Base-by-base conservation (phyloP, 2,113 vertebrate species). In the Ondatra zibethicus region DNA sequence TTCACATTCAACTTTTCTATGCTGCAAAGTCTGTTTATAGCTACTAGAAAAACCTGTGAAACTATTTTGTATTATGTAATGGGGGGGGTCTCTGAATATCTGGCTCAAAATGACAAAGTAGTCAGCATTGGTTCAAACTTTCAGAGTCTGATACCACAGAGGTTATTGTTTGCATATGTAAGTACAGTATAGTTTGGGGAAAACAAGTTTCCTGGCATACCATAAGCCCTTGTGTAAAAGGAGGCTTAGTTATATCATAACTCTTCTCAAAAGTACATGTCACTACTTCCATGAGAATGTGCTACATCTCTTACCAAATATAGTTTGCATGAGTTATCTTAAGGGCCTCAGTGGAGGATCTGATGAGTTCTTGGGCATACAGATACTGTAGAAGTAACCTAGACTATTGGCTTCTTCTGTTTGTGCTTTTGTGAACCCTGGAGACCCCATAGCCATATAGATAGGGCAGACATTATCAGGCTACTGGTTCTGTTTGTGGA, bases 1-100 rank as follows among this genome's bases (percentile, higher is more conserved):
- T 66, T 89, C 9, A 89, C 77, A 52, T 3, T 5, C 11, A 68
- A 14, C 6, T 75, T 39, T 92, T 84, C 7, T 17, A 42, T 42
- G 23, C 3, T 61, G 5, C 36, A 23, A 31, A 81, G 21, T 25
- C 0, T 7, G 3, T 58, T 75, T 16, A 76, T 85, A 80, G 27
- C 0, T 27, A n/a, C 0, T 9, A 5, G 68, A 16, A 31, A 3
- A 33, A 50, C 21, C 4, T n/a, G 11, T 25, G 39, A 21, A 50
- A 58, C 19, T 23, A 25, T 5, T 82, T 75, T 92, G 0, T 68
- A 58, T 10, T 68, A 19, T 21, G 4, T 6, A 75, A 7, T 3
- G 16, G 13, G 33, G 4, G 16, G 65, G 10, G 8, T n/a, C 5
- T 81, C 33, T 55, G 19, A 11, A 58, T n/a, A 58, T 58, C 5